These are phyloP conservation scores for Gymnosoma rotundatum DNA, from an alignment of 2,888 invertebrate genomes.

Conservation along the genomic window DNA sequence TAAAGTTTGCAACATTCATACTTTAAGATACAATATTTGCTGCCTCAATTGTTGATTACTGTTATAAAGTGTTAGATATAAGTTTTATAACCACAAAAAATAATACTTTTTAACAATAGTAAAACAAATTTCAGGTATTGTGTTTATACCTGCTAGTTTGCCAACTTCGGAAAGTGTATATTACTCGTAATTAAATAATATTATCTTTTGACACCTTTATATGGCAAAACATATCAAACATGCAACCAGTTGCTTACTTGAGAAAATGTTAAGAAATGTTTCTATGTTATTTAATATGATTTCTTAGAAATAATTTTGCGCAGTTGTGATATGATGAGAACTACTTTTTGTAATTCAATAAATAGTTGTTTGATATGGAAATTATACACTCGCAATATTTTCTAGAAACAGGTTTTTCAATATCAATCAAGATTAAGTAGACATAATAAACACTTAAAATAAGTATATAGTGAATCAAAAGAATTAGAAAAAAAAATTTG, in stretches of 20 bases:
- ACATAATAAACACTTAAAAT: conserved; percentile 22
- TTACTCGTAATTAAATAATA: conserved; percentile 66
- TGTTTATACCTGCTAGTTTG: background rate
- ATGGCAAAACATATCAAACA: conserved; percentile 44
- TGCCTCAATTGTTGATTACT: conserved; percentile 51
- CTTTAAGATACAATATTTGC: conserved; percentile 1
- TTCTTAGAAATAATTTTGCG: conserved; percentile 52
- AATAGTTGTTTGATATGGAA: conserved; percentile 17
- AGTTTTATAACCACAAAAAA: conserved; percentile 21
- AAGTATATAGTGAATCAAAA: background rate
- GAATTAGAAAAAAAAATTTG: background rate
- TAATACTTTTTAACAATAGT: conserved; percentile 40
- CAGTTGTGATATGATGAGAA: conserved; percentile 26
- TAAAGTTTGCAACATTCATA: conserved; percentile 12
- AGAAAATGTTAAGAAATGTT: conserved; percentile 46
- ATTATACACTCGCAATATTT: conserved; percentile 22
- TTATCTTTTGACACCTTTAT: conserved; percentile 66
- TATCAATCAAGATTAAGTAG: conserved; percentile 45
- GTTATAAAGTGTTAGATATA: conserved; percentile 57
- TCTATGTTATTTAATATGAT: conserved; percentile 38
- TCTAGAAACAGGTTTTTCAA: conserved; percentile 25
- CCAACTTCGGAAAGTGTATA: conserved; percentile 30
- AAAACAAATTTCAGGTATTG: conserved; percentile 32
- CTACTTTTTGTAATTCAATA: conserved; percentile 38
- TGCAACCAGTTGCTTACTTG: conserved; percentile 36